Percentiles rank a stretch among this genome's conserved stretches.
phyloP scores from a whole-genome alignment of 2,113 vertebrate species.

The Verasper variegatus region DNA sequence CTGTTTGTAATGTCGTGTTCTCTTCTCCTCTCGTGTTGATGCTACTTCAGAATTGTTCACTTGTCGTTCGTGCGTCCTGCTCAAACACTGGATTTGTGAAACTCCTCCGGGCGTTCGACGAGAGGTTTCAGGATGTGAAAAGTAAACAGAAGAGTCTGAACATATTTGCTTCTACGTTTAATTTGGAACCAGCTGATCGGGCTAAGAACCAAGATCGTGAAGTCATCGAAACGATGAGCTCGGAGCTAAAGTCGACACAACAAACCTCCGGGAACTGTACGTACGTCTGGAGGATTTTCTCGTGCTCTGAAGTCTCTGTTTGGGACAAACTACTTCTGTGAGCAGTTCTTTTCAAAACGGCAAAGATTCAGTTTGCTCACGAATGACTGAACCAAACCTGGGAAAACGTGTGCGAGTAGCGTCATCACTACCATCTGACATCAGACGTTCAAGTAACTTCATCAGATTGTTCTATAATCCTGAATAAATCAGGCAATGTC shows the following conservation, averaged over 20 bases:
- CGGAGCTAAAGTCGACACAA: background rate
- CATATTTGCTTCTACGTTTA: background rate
- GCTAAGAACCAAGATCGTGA: background rate
- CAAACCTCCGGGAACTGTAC: background rate
- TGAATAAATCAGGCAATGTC: too few relatives aligned
- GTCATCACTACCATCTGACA: background rate
- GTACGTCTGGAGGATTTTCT: background rate
- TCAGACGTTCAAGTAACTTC: background rate
- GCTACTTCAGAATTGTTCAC: too few relatives aligned
- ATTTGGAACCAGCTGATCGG: background rate
- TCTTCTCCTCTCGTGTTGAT: too few relatives aligned
- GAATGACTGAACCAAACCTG: background rate
- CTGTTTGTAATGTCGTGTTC: too few relatives aligned
- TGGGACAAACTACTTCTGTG: background rate
- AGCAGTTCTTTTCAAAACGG: too few relatives aligned
- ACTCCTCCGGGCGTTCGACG: background rate
- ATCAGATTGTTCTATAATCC: too few relatives aligned
- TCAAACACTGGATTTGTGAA: too few relatives aligned
- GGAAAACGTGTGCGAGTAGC: background rate
- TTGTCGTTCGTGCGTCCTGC: too few relatives aligned
- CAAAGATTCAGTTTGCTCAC: too few relatives aligned
- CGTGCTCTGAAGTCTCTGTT: background rate
- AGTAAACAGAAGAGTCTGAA: background rate
- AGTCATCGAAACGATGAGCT: background rate
- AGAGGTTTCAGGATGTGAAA: background rate